phyloP scores from a whole-genome alignment of 2,888 invertebrate species.

The Orthosia incerta region DNA sequence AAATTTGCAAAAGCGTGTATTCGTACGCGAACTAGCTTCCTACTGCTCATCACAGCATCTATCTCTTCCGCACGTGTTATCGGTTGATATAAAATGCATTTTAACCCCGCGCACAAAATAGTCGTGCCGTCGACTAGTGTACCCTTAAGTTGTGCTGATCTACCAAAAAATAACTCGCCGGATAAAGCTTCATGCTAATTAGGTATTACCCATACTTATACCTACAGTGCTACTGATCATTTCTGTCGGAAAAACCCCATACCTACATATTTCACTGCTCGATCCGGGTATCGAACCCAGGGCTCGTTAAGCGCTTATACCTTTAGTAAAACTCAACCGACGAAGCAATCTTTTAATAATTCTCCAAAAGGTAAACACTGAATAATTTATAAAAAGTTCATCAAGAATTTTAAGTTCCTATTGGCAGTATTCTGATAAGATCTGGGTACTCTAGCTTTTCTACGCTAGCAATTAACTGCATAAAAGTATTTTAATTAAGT shows the following conservation, averaged over 20 bases:
- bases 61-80: no score
- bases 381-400: background rate
- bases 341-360: background rate
- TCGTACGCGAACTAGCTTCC: no score
- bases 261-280: no score
- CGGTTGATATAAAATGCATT: no score
- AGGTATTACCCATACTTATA: no score
- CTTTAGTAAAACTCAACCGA: background rate
- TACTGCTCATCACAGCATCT: no score
- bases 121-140: no score
- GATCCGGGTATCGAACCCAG: background rate
- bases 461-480: slow-evolving; percentile 20
- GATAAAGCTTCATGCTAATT: no score
- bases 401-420: background rate
- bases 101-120: no score
- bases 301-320: background rate
- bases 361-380: no score
- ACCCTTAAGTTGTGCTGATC: background rate
- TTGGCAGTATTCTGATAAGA: slow-evolving; percentile 12
- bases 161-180: background rate
- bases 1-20: no score
- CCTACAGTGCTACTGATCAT: background rate
- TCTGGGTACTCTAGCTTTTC: slow-evolving; percentile 13
- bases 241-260: background rate
- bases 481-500: slow-evolving; percentile 61